Evolutionary conservation across 1,140 invertebrate genomes (phyloP), one percentile per base, ranked within the genome.

Genomic region (Meloidogyne exigua): DNA sequence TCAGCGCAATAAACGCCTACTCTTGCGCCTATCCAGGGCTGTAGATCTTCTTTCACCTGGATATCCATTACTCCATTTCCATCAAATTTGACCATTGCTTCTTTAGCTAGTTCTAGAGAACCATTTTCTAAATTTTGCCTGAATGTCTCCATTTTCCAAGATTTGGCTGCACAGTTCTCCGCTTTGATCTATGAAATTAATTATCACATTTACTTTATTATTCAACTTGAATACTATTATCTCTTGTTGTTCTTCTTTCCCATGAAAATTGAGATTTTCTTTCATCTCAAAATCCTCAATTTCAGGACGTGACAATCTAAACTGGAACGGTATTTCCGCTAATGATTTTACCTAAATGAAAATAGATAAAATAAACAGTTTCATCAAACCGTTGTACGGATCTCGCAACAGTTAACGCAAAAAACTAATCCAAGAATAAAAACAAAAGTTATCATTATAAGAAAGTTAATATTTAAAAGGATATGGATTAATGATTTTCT

Each of bases 41-140:
- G 68, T 57, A 70, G 44, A 42, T 42, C 68, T 42, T 70, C 36
- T n/a, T 70, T 57, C 26, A 70, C 32, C 23, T 42, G 18, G 25
- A 70, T 23, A 23, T 42, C 57, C 68, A 70, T 70, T 70, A 23
- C 68, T 26, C 68, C 68, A 10, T 42, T 57, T 13, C 68, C 68
- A 15, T 42, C 68, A 42, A 70, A 39, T 39, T 70, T 70, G 26
- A 26, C 36, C 15, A 18, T 49, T 42, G 23, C 12, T 18, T 70
- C 68, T 39, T 25, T 32, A 21, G 28, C 36, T 67, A 67, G 12
- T 9, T 42, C 44, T 36, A 42, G 32, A 32, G 13, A 2, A 42
- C 42, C 42, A 28, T 11, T 68, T 70, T 28, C 25, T 39, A 25
- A 15, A 42, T 57, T 28, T 70, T 18, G 42, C 32, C 44, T 57